Evolutionary conservation across 2,113 vertebrate species (phyloP).

Genomic region (Equus quagga): DNA sequence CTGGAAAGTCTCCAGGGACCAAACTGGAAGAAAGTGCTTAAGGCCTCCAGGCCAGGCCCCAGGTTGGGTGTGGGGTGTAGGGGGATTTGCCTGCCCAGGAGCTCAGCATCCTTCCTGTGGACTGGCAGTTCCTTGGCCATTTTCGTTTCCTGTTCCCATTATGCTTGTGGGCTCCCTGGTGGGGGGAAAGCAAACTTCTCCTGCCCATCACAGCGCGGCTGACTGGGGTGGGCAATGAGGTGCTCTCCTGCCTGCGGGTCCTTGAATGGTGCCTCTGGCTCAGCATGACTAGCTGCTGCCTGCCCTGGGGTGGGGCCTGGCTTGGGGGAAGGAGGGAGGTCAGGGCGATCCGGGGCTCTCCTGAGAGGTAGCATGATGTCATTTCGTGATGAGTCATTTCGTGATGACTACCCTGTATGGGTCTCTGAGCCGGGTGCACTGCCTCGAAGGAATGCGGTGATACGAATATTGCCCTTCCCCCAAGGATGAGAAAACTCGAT

Average conservation of each 20-base stretch:
- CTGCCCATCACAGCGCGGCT: not conserved
- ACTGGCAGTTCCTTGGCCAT: not conserved
- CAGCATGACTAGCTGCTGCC: not conserved
- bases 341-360: not conserved
- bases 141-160: too few relatives aligned
- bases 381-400: not conserved
- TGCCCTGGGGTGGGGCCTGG: not conserved
- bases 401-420: accelerated
- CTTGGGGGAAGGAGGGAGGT: not conserved
- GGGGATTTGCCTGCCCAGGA: not conserved
- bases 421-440: not conserved
- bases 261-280: not conserved
- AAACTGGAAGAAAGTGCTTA: not conserved
- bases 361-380: not conserved
- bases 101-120: not conserved
- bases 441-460: not conserved
- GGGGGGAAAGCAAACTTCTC: too few relatives aligned
- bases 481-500: not conserved
- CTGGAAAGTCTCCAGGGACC: not conserved
- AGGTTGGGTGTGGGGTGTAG: too few relatives aligned
- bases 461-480: not conserved
- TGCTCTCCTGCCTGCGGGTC: accelerated
- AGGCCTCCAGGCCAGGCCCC: not conserved
- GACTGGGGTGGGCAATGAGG: accelerated
- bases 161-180: not conserved